Percentiles rank a stretch among this genome's conserved stretches.
These are phyloP conservation scores for Chrysochloris asiatica DNA, from an alignment of 2,113 vertebrate species.

Conservation along the genomic window DNA sequence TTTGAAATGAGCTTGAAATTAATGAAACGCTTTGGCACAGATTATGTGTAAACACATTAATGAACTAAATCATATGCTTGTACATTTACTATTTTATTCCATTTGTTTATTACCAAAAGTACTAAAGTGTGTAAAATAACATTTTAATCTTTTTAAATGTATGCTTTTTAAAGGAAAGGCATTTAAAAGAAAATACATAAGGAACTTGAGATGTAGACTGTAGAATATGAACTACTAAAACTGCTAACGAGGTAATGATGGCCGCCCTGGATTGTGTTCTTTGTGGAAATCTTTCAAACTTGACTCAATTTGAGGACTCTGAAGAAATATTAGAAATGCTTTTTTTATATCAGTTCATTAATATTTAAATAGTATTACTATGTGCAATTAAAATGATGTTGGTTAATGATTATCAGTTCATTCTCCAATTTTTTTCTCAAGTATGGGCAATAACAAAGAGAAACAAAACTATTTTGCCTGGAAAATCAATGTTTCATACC, in stretches of 20 bases:
- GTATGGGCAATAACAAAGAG: neutral
- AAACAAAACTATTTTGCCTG: neutral
- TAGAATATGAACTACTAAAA: constrained; percentile 7
- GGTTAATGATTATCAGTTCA: neutral
- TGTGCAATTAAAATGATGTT: constrained; percentile 4
- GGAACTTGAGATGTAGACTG: constrained; percentile 4
- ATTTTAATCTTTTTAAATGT: constrained; percentile 8
- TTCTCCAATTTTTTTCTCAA: neutral
- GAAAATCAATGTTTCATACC: neutral
- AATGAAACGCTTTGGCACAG: neutral
- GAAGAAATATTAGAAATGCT: constrained; percentile 34
- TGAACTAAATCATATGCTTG: neutral
- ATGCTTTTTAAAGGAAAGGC: neutral
- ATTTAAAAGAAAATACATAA: neutral
- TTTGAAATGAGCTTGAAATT: neutral
- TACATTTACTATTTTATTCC: neutral
- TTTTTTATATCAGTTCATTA: constrained; percentile 23
- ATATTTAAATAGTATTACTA: constrained; percentile 19
- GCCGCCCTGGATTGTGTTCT: neutral
- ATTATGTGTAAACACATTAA: neutral
- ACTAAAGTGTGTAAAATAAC: neutral
- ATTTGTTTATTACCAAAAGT: constrained; percentile 11
- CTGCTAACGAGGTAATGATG: constrained; percentile 25
- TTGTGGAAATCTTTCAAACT: neutral
- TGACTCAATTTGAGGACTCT: neutral